A percentile compares a stretch with the other conserved stretches of the same genome.
Evolutionary conservation across 2,888 invertebrate species (phyloP).

Genomic region (Steromphala cineraria): DNA sequence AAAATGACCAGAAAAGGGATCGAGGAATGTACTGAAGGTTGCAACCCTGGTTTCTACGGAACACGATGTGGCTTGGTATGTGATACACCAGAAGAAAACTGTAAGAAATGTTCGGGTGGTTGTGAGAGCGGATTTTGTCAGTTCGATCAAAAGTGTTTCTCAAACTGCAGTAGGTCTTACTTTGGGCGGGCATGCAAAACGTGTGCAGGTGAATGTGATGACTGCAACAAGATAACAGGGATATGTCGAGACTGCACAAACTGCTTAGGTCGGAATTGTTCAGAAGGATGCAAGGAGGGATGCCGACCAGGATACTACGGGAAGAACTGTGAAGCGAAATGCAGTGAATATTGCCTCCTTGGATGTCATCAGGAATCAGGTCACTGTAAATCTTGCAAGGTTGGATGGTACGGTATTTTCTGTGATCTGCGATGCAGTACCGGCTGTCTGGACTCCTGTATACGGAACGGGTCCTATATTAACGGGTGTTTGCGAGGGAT

Average conservation of each 20-base stretch:
- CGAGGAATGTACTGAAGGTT: not conserved
- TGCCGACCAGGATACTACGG: not conserved
- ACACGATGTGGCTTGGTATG: not conserved
- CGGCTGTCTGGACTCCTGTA: not conserved
- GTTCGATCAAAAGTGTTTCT: no score
- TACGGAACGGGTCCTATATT: not conserved
- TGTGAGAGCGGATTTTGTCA: no score
- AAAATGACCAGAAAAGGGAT: not conserved
- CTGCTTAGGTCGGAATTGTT: not conserved
- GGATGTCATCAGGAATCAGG: no score
- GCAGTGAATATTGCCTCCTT: not conserved
- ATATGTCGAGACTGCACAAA: not conserved
- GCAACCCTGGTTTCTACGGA: not conserved
- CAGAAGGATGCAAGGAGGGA: not conserved
- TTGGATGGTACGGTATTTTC: not conserved
- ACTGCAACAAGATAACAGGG: not conserved
- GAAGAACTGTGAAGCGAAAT: not conserved
- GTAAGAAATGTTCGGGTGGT: not conserved
- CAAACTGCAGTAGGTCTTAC: no score
- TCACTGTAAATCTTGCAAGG: not conserved
- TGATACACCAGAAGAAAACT: not conserved
- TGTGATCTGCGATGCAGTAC: not conserved
- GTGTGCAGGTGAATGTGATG: not conserved
- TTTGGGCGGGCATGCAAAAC: no score
- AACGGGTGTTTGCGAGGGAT: not conserved